A percentile compares a stretch with the other conserved stretches of the same genome.
phyloP scores from a whole-genome alignment of 2,888 invertebrate species.

The Miltochrista miniata region DNA sequence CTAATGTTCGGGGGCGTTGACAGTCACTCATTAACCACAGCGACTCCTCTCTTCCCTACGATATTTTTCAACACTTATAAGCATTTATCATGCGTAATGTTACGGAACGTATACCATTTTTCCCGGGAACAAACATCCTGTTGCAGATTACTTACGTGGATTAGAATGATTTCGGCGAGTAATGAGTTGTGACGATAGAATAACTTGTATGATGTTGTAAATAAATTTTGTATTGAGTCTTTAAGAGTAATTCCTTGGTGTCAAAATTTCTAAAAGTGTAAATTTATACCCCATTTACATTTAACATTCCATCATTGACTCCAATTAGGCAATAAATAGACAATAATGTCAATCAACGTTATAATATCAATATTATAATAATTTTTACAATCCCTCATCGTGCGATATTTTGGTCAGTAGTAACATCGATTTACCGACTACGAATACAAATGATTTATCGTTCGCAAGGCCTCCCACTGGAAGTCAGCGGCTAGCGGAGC shows the following conservation, averaged over 20 bases:
- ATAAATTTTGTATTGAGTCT: not conserved
- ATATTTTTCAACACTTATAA: constrained; percentile 43
- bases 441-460: constrained; percentile 52
- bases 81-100: constrained; percentile 45
- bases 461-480: too few species aligned
- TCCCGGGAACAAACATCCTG: constrained; percentile 35
- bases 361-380: not conserved
- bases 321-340: not conserved
- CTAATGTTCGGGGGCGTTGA: too few species aligned
- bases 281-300: too few species aligned
- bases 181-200: constrained; percentile 31
- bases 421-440: constrained; percentile 35
- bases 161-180: constrained; percentile 36
- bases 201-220: constrained; percentile 2
- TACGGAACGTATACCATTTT: constrained; percentile 20
- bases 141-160: constrained; percentile 30
- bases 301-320: too few species aligned
- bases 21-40: constrained; percentile 40
- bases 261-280: too few species aligned
- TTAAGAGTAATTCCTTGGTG: too few species aligned
- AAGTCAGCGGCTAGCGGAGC: too few species aligned
- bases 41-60: constrained; percentile 19
- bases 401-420: constrained; percentile 40
- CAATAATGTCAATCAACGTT: not conserved
- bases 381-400: constrained; percentile 1